Conservation (phyloP, 2,113 vertebrate genomes). For the Eretmochelys imbricata region DNA sequence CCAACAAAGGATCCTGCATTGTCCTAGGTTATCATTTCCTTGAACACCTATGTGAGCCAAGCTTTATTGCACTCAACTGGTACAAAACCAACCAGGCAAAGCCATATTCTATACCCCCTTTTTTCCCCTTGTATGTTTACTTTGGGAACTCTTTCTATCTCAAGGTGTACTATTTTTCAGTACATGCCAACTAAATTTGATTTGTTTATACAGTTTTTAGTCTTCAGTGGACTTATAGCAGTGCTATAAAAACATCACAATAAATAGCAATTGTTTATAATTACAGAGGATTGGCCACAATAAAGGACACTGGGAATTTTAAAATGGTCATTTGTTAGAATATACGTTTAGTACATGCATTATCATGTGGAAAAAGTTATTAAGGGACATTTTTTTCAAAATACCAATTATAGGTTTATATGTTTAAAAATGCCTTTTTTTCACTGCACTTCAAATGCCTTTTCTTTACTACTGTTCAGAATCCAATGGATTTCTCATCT, state of each 20-base stretch:
- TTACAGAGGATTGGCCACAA: not conserved
- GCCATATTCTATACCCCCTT: not conserved
- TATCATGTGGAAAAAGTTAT: not conserved
- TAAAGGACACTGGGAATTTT: not conserved
- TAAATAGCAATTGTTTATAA: not conserved
- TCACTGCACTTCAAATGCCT: conserved; percentile 5
- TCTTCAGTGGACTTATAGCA: not conserved
- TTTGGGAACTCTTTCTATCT: rapidly evolving
- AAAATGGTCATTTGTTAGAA: not conserved
- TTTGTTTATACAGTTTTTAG: not conserved
- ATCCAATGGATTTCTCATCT: conserved; percentile 47
- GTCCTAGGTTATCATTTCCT: not conserved
- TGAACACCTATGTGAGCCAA: not conserved
- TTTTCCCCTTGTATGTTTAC: rapidly evolving
- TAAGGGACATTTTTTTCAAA: conserved; percentile 16
- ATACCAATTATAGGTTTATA: not conserved
- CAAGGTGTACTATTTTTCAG: not conserved
- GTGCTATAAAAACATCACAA: not conserved
- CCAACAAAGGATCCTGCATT: not conserved
- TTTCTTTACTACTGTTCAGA: conserved; percentile 11
- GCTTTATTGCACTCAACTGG: not conserved
- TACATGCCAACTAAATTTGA: not conserved
- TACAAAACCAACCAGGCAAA: not conserved
- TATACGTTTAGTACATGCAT: not conserved
- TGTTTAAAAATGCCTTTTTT: not conserved